Evolutionary conservation across 2,113 vertebrate species (phyloP).

Genomic region (Orientallactaga bullata): DNA sequence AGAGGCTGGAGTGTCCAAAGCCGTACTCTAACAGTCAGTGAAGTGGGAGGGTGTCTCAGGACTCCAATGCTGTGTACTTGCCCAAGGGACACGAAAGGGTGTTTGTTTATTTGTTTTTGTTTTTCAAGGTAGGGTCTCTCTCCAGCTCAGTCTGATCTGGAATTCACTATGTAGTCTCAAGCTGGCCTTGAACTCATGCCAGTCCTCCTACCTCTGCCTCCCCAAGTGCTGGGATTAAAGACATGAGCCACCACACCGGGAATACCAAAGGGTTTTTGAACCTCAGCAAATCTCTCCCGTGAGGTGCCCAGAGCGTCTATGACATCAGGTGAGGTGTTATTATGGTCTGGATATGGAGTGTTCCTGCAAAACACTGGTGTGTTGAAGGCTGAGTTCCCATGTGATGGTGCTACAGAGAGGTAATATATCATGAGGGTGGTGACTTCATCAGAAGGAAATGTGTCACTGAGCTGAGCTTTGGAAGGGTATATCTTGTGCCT

Average conservation of each 20-base stretch:
- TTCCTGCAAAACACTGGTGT: neutral
- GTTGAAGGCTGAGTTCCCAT: neutral
- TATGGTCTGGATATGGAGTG: neutral
- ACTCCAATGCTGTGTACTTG: constrained; percentile 21
- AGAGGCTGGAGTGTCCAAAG: rapidly evolving
- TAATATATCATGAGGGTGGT: no score
- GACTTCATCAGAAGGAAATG: no score
- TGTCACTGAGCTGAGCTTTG: neutral
- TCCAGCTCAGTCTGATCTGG: no score
- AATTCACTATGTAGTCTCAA: no score
- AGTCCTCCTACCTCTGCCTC: no score
- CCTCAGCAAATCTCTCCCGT: constrained; percentile 65
- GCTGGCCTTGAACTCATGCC: no score
- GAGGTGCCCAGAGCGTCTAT: constrained; percentile 64
- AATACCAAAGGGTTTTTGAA: constrained; percentile 59
- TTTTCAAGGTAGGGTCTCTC: no score
- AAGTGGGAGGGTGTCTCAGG: no score
- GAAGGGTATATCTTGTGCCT: neutral
- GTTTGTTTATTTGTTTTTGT: no score
- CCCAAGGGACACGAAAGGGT: constrained; percentile 65
- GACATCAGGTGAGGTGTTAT: constrained; percentile 65
- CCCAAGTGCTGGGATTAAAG: no score
- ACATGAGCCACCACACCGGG: no score
- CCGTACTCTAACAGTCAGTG: neutral
- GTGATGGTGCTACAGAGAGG: neutral